Conservation (phyloP, 2,113 vertebrate genomes). For the Sinocyclocheilus rhinocerous region DNA sequence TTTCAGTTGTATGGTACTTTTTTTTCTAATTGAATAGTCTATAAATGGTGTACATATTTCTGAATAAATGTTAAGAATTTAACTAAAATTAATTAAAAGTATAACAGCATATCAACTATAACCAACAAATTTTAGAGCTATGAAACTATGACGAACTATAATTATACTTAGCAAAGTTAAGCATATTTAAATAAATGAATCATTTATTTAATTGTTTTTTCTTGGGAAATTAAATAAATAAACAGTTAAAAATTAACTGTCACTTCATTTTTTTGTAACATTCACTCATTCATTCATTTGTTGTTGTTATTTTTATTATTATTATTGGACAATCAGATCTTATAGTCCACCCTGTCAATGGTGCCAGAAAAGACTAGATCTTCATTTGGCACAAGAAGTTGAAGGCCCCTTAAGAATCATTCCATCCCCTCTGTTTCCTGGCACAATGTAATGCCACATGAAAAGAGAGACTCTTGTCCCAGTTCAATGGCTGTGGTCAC, state of each 20-base stretch:
- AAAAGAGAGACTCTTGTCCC: neutral
- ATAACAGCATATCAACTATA: too few species aligned
- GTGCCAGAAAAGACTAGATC: neutral
- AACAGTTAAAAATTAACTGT: too few species aligned
- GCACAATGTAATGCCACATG: constrained; percentile 9
- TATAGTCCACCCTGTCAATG: neutral
- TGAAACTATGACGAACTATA: neutral
- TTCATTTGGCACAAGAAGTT: neutral
- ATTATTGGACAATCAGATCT: neutral
- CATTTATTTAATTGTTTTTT: too few species aligned
- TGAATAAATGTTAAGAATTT: too few species aligned
- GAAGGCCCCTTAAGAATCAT: neutral
- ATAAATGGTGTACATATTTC: neutral
- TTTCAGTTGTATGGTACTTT: neutral
- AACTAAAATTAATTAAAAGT: too few species aligned
- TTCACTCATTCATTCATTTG: neutral
- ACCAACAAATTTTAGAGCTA: too few species aligned
- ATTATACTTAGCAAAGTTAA: neutral
- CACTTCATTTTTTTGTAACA: too few species aligned
- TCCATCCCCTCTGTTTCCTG: neutral
- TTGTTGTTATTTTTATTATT: neutral
- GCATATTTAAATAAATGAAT: neutral
- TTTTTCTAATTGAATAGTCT: neutral
- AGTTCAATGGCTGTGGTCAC: neutral
- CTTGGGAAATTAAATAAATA: too few species aligned